Percentiles rank a stretch among this genome's conserved stretches.
These are phyloP conservation scores for Andrena trimmerana DNA, from an alignment of 2,888 invertebrate species.

Conservation along the genomic window DNA sequence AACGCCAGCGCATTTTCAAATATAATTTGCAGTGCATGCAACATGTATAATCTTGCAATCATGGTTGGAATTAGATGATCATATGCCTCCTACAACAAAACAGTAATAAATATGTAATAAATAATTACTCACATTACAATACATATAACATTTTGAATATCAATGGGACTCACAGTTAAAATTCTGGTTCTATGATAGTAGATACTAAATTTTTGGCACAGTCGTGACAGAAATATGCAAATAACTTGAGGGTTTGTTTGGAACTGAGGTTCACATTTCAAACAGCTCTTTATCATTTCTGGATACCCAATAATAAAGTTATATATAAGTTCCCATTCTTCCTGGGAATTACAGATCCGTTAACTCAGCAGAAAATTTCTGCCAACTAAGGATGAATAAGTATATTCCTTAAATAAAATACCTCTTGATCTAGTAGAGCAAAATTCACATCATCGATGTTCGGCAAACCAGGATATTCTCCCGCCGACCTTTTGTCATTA, in stretches of 20 bases:
- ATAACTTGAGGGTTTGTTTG: slow-evolving; percentile 89
- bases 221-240: slow-evolving; percentile 88
- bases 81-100: slow-evolving; percentile 88
- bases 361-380: neutral
- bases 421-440: slow-evolving; percentile 86
- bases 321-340: slow-evolving; percentile 92
- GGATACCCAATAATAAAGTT: slow-evolving; percentile 90
- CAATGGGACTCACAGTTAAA: slow-evolving; percentile 87
- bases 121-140: slow-evolving; percentile 8
- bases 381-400: neutral
- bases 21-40: slow-evolving; percentile 88
- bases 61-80: slow-evolving; percentile 89
- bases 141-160: neutral
- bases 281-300: slow-evolving; percentile 86
- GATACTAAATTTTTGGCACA: slow-evolving; percentile 89
- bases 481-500: slow-evolving; percentile 86
- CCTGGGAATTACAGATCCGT: slow-evolving; percentile 85
- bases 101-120: neutral
- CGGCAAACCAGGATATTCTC: slow-evolving; percentile 88
- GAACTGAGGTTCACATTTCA: slow-evolving; percentile 85
- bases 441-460: slow-evolving; percentile 88
- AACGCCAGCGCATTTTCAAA: slow-evolving; percentile 88
- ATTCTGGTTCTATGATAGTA: slow-evolving; percentile 91
- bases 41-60: slow-evolving; percentile 90
- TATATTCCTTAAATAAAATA: slow-evolving; percentile 22